Evolutionary conservation across 2,113 vertebrate species (phyloP), one percentile per base, ranked within the genome.

Genomic region (Vulpes ferrilata): DNA sequence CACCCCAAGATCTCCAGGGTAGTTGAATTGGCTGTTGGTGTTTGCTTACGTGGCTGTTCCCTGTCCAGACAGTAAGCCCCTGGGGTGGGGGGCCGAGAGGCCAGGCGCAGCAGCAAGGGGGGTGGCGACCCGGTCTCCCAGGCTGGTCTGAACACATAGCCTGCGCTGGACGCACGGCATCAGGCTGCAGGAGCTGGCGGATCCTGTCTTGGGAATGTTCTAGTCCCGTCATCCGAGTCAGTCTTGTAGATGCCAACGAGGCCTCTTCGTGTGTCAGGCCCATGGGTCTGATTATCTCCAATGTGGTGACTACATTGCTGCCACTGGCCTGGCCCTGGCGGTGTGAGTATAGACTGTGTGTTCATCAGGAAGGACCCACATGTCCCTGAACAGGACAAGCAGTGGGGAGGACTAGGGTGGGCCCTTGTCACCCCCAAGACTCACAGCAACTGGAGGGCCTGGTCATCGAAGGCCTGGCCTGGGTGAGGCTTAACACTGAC

Each of bases 371-470:
- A 32, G 32, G 2, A 55, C 32, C 81, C 60, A 32, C 1, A 0
- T 3, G 38, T 19, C 25, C 12, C 74, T 0, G 0, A 11, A 43
- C 5, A 16, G 62, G 87, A 57, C 0, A 1, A 13, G 43, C 55
- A 27, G 94, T 7, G 19, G 55, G 43, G 48, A 69, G n/a, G 59
- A 5, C 17, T 0, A 2, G 71, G 25, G 10, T 9, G 7, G 32
- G 20, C n/a, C 48, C 71, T 71, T 4, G 3, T 15, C 6, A 62
- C 23, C 17, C 13, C 12, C 13, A 19, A 20, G 71, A 59, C 51
- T 8, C 43, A 27, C 0, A 3, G 79, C 15, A 16, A 11, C 16
- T 3, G 12, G 19, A 51, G 7, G 27, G 78, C 17, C 79, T 7
- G 73, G 62, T 12, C 35, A 27, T 38, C n/a, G 7, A 73, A 55